Evolutionary conservation across 2,888 invertebrate genomes (phyloP).

Genomic region (Metopia argyrocephala): DNA sequence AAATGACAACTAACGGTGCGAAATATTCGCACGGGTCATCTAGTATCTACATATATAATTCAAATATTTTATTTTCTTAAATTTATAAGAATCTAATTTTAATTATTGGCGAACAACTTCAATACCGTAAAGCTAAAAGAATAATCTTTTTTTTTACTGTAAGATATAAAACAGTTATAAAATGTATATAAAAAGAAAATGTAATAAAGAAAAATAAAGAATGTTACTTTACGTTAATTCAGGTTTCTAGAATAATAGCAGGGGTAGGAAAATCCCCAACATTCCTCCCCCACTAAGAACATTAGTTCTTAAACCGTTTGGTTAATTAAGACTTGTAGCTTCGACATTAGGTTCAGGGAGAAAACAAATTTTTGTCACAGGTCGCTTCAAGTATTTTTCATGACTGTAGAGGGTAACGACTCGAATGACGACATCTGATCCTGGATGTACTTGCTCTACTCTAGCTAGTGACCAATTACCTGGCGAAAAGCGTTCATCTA

Average conservation of each 20-base stretch:
- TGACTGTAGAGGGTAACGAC: conserved; percentile 9
- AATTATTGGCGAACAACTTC: no score
- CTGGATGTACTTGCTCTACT: conserved; percentile 19
- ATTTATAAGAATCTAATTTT: no score
- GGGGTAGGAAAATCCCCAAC: neutral
- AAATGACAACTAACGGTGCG: no score
- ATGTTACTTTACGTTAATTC: neutral
- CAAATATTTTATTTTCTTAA: no score
- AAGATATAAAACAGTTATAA: no score
- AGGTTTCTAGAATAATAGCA: neutral
- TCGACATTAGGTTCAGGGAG: neutral
- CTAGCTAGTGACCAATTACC: conserved; percentile 12
- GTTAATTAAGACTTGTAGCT: neutral
- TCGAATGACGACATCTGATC: conserved; percentile 3
- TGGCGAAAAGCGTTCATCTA: conserved; percentile 23
- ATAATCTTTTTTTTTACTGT: no score
- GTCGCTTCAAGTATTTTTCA: conserved; percentile 16
- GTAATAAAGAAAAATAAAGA: no score
- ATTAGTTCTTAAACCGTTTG: conserved; percentile 5
- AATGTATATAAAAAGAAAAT: no score
- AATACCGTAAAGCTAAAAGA: no score
- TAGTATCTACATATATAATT: no score
- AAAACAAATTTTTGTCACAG: conserved; percentile 23
- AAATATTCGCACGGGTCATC: no score
- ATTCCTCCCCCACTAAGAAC: conserved; percentile 40